Evolutionary conservation across 2,113 vertebrate species (phyloP).

Genomic region (Silurus meridionalis): DNA sequence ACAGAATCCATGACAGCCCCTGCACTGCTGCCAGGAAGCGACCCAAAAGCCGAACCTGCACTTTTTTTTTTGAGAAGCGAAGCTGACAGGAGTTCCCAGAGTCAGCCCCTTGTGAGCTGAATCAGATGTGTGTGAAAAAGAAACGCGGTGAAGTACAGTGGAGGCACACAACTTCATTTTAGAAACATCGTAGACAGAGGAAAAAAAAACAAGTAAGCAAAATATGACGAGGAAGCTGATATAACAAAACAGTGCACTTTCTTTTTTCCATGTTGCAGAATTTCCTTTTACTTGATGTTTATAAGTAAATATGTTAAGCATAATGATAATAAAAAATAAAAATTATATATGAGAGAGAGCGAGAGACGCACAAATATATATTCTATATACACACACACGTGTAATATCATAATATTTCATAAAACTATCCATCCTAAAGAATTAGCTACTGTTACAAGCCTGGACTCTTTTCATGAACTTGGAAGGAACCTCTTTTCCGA

Average conservation of each 20-base stretch:
- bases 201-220: neutral
- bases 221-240: neutral
- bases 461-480: neutral
- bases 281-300: neutral
- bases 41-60: neutral
- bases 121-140: neutral
- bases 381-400: too few relatives aligned
- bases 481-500: neutral
- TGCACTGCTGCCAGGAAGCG: neutral
- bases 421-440: neutral
- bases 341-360: too few relatives aligned
- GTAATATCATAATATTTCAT: too few relatives aligned
- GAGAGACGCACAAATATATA: too few relatives aligned
- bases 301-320: neutral
- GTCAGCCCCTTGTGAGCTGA: neutral
- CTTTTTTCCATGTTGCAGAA: too few relatives aligned
- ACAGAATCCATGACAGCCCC: neutral
- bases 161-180: neutral
- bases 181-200: neutral
- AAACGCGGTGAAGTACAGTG: neutral
- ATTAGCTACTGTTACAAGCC: neutral
- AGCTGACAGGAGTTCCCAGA: neutral
- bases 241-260: neutral
- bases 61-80: neutral
- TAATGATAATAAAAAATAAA: neutral